phyloP scores from a whole-genome alignment of 53 echinoderm and acorn worm species.

The Arbacia lixula region DNA sequence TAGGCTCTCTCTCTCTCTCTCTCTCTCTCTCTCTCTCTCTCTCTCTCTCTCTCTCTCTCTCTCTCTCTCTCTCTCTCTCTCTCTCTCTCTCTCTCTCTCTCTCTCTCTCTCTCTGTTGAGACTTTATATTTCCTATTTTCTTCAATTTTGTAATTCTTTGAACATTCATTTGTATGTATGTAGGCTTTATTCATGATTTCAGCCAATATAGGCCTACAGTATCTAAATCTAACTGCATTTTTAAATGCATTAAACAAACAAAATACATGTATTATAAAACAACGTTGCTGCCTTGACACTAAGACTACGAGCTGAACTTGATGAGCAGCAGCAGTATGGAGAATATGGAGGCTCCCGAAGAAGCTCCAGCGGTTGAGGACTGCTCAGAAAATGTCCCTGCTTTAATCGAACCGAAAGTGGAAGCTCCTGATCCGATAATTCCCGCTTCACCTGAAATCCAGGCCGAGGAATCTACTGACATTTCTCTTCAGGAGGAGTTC shows the following conservation, averaged over 20 bases:
- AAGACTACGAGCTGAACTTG: no score
- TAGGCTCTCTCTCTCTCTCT: not conserved
- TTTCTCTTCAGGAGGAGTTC: constrained; percentile 20
- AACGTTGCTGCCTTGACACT: no score
- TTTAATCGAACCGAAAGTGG: constrained; percentile 17
- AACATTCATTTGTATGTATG: not conserved
- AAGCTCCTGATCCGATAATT: not conserved
- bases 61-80: not conserved
- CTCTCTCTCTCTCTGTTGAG: not conserved
- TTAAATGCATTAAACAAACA: no score
- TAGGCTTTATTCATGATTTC: no score
- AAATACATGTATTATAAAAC: no score
- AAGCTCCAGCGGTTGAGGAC: constrained; percentile 1
- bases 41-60: not conserved
- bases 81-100: not conserved
- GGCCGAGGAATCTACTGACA: not conserved
- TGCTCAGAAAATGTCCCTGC: no score
- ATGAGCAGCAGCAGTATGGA: no score
- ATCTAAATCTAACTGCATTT: no score
- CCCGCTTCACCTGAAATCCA: not conserved
- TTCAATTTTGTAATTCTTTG: not conserved
- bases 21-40: not conserved
- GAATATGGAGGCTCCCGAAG: constrained; percentile 41
- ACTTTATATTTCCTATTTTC: not conserved
- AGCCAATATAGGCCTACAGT: no score